phyloP scores from a whole-genome alignment of 2,888 invertebrate species.

The Ochlodes sylvanus region DNA sequence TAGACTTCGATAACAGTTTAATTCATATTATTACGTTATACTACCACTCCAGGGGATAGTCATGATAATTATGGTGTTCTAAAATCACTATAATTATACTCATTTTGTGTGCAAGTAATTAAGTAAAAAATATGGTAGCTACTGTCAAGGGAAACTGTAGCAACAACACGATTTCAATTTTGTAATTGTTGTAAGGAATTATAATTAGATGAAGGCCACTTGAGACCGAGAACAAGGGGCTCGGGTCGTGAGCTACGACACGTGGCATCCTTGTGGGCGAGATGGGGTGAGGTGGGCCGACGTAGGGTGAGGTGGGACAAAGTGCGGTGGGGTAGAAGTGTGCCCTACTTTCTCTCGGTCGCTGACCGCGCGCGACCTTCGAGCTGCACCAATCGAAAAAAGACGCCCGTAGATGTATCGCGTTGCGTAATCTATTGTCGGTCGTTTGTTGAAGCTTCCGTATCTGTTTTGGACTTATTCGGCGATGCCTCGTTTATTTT shows the following conservation, averaged over 20 bases:
- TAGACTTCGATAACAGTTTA: too few species aligned
- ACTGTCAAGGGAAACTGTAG: neutral
- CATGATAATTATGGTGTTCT: too few species aligned
- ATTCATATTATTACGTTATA: too few species aligned
- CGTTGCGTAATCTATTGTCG: constrained; percentile 68
- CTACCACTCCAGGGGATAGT: too few species aligned
- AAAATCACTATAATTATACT: too few species aligned
- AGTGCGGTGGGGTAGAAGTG: constrained; percentile 56
- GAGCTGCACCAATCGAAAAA: constrained; percentile 70
- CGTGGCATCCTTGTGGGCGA: constrained; percentile 55
- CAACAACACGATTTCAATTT: neutral
- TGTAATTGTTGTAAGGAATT: constrained; percentile 16
- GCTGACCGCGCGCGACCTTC: constrained; percentile 81
- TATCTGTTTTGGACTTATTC: constrained; percentile 31
- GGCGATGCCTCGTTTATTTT: constrained; percentile 16
- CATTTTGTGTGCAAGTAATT: too few species aligned
- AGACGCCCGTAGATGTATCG: constrained; percentile 64
- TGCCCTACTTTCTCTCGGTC: constrained; percentile 77
- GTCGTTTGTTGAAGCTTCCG: constrained; percentile 48
- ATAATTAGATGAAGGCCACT: constrained; percentile 29
- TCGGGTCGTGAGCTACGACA: constrained; percentile 50
- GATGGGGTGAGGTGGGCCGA: constrained; percentile 37
- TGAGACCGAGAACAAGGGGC: constrained; percentile 11
- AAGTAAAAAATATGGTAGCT: too few species aligned
- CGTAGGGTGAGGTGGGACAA: constrained; percentile 41